Evolutionary conservation across 2,797 vertebrate genomes (phyloP).

Genomic region (Peromyscus attwateri): DNA sequence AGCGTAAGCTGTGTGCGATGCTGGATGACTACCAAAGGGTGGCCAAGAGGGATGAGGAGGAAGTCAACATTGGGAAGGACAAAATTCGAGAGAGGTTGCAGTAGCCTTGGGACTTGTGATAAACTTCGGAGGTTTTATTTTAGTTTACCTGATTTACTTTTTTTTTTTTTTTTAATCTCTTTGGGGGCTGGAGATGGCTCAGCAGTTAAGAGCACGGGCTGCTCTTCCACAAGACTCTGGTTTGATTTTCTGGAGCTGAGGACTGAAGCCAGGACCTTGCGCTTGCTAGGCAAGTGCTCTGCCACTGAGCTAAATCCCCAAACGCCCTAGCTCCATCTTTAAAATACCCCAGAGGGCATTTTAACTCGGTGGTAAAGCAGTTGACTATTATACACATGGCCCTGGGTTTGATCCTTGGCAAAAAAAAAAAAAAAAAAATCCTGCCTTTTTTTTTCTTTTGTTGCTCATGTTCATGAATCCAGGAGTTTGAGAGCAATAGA

Average conservation of each 20-base stretch:
- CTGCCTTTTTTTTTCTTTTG: background rate
- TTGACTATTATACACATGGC: background rate
- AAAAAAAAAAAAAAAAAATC: background rate
- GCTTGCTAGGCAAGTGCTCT: no score
- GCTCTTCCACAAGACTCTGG: background rate
- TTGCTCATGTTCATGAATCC: background rate
- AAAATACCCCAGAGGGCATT: background rate
- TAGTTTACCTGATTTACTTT: background rate
- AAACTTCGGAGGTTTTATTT: constrained; percentile 10
- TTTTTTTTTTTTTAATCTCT: background rate
- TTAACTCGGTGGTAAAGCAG: background rate
- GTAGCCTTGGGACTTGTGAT: background rate
- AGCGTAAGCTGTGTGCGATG: background rate
- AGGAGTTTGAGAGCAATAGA: background rate
- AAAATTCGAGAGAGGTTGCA: background rate
- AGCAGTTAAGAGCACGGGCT: background rate
- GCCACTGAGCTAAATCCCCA: no score
- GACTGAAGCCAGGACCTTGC: no score
- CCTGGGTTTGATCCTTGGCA: background rate
- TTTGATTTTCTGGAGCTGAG: no score
- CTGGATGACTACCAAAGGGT: background rate
- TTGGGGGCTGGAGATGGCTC: background rate
- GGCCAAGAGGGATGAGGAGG: background rate
- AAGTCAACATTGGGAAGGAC: background rate
- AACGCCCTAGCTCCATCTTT: no score